Percentiles rank a stretch among this genome's conserved stretches.
Evolutionary conservation across 1,140 invertebrate species (phyloP).

Genomic region (Melanaphis sacchari): DNA sequence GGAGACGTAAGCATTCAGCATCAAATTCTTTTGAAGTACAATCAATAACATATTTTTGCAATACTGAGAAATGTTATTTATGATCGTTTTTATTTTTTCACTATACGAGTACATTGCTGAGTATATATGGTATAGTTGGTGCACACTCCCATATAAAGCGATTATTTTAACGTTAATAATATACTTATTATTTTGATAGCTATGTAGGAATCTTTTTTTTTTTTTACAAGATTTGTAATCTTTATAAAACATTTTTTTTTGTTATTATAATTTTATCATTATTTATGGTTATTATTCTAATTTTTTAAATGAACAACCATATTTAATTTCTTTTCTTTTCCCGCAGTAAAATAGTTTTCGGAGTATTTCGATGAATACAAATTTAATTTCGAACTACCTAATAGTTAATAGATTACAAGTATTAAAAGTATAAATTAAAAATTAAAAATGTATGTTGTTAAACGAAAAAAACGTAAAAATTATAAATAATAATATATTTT

Average conservation of each 20-base stretch:
- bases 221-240: not conserved
- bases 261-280: not conserved
- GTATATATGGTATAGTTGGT: not conserved
- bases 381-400: not conserved
- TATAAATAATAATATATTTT: not conserved
- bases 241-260: not conserved
- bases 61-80: conserved; percentile 40
- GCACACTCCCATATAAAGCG: not conserved
- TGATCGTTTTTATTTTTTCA: not conserved
- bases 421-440: not conserved
- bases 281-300: not conserved
- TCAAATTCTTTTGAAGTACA: conserved; percentile 34
- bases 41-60: conserved; percentile 25
- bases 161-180: not conserved
- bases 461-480: not conserved
- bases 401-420: not conserved
- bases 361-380: not conserved
- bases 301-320: not conserved
- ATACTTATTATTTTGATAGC: not conserved
- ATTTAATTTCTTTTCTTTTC: not conserved
- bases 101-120: not conserved
- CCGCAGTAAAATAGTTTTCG: not conserved
- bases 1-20: not conserved
- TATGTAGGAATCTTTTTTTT: not conserved
- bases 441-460: not conserved